Evolutionary conservation across 2,113 vertebrate genomes (phyloP).

Genomic region (Procapra przewalskii): DNA sequence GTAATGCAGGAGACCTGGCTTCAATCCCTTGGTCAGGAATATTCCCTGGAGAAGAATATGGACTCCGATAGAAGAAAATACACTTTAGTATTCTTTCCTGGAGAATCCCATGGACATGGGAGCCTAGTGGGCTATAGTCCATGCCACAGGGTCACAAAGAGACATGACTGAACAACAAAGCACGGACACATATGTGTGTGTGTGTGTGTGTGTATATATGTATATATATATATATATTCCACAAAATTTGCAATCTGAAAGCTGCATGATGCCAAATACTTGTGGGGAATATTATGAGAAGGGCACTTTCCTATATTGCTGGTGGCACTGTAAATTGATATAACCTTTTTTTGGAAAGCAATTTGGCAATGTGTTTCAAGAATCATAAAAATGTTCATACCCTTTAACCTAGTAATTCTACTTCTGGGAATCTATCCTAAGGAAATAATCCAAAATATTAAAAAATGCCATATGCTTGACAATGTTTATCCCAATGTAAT

Average conservation of each 20-base stretch:
- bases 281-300: conserved; percentile 10
- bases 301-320: conserved; percentile 34
- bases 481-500: conserved; percentile 61
- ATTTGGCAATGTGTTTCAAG: conserved; percentile 59
- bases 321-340: conserved; percentile 46
- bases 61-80: neutral
- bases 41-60: neutral
- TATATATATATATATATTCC: neutral
- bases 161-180: neutral
- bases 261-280: neutral
- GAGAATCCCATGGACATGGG: neutral
- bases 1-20: neutral
- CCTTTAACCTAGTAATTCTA: conserved; percentile 67
- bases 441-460: conserved; percentile 70
- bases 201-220: accelerated
- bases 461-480: conserved; percentile 56
- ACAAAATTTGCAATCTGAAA: conserved; percentile 48
- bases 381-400: conserved; percentile 58
- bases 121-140: neutral
- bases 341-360: conserved; percentile 58
- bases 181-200: accelerated
- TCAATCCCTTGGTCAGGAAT: neutral
- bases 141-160: neutral
- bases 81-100: neutral
- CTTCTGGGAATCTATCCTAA: conserved; percentile 69